Percentiles rank a stretch among this genome's conserved stretches.
phyloP scores from a whole-genome alignment of 2,797 vertebrate genomes.

The Lemur catta region DNA sequence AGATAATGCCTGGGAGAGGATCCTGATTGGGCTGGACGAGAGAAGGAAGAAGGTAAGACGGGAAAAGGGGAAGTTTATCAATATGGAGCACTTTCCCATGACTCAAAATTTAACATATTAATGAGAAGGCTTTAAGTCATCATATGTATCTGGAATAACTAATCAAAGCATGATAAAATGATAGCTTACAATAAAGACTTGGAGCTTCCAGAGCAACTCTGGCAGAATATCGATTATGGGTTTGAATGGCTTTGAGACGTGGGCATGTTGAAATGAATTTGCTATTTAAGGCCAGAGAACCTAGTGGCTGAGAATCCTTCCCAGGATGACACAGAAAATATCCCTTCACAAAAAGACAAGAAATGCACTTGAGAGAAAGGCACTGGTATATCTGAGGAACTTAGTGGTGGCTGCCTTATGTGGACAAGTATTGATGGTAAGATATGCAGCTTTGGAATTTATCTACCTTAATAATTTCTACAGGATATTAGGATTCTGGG shows the following conservation, averaged over 20 bases:
- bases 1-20: not conserved
- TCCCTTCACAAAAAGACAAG: not conserved
- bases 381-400: not conserved
- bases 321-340: not conserved
- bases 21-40: not conserved
- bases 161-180: not conserved
- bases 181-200: not conserved
- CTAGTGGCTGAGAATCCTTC: not conserved
- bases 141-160: not conserved
- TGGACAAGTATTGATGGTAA: not conserved
- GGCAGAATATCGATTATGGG: not conserved
- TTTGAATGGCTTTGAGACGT: not conserved
- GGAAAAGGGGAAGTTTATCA: not conserved
- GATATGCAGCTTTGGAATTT: not conserved
- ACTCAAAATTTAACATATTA: not conserved
- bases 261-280: not conserved
- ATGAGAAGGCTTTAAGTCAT: not conserved
- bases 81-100: not conserved
- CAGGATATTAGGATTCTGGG: not conserved
- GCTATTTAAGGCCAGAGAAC: not conserved
- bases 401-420: not conserved
- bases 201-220: not conserved
- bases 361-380: not conserved
- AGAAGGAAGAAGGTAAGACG: not conserved
- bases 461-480: not conserved